Conservation (phyloP, 2,797 vertebrate genomes). For the Acanthopagrus latus region DNA sequence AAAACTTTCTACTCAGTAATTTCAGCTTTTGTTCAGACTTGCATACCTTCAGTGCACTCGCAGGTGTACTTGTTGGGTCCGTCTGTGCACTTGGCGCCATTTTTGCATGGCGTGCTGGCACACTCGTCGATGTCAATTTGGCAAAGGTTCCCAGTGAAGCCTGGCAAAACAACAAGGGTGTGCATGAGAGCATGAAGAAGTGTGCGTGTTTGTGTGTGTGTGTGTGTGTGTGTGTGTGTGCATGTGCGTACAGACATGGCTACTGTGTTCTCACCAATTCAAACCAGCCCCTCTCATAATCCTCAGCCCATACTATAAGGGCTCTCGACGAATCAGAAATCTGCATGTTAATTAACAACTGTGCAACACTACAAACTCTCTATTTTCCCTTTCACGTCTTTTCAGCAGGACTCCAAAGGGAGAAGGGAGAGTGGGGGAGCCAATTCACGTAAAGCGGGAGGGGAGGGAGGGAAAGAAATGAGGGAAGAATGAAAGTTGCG, state of each 20-base stretch:
- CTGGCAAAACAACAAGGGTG: conserved; percentile 80
- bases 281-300: conserved; percentile 61
- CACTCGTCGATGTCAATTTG: conserved; percentile 96
- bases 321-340: conserved; percentile 68
- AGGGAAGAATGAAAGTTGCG: conserved; percentile 78
- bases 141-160: conserved; percentile 93
- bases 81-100: conserved; percentile 94
- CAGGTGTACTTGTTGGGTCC: conserved; percentile 96
- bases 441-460: conserved; percentile 46
- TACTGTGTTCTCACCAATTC: conserved; percentile 64
- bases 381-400: conserved; percentile 66
- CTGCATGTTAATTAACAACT: conserved; percentile 80
- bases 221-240: conserved; percentile 10
- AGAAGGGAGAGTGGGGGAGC: conserved; percentile 46
- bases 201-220: conserved; percentile 36
- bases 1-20: background rate
- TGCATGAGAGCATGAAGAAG: conserved; percentile 36
- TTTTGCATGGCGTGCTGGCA: conserved; percentile 96
- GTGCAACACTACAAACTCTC: conserved; percentile 59
- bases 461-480: conserved; percentile 38
- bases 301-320: conserved; percentile 43
- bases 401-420: conserved; percentile 53
- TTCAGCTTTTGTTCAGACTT: background rate
- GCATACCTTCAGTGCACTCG: conserved; percentile 93
- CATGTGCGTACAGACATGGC: conserved; percentile 37